Evolutionary conservation across 2,797 vertebrate species (phyloP).

Genomic region (Sebastes kiyomatsui): DNA sequence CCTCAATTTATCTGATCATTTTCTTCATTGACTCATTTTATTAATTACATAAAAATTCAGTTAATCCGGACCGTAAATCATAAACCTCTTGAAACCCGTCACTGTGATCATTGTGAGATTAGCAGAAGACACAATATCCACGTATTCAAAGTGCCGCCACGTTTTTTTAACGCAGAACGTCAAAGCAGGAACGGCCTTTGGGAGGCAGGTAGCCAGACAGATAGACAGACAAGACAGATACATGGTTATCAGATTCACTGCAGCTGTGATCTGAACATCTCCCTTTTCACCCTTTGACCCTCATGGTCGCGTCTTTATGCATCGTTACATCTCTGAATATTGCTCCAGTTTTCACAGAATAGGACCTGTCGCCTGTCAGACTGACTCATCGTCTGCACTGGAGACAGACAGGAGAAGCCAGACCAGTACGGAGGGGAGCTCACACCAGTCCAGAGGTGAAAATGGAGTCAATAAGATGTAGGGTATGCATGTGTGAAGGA

Average conservation of each 20-base stretch:
- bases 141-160: slow-evolving; percentile 10
- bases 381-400: slow-evolving; percentile 44
- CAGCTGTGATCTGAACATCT: slow-evolving; percentile 71
- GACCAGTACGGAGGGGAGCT: slow-evolving; percentile 32
- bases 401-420: slow-evolving; percentile 48
- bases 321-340: slow-evolving; percentile 67
- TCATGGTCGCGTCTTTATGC: slow-evolving; percentile 65
- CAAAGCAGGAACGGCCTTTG: slow-evolving; percentile 66
- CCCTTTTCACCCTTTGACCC: slow-evolving; percentile 63
- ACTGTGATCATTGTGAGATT: slow-evolving; percentile 16
- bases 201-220: slow-evolving; percentile 57
- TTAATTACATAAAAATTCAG: slow-evolving; percentile 1
- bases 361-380: slow-evolving; percentile 43
- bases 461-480: slow-evolving; percentile 77
- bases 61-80: background rate
- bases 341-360: slow-evolving; percentile 71
- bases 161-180: slow-evolving; percentile 2
- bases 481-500: slow-evolving; percentile 67
- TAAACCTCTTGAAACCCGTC: slow-evolving; percentile 27
- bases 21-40: background rate
- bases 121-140: slow-evolving; percentile 27
- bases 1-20: background rate
- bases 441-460: slow-evolving; percentile 60
- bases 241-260: slow-evolving; percentile 71
- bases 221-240: slow-evolving; percentile 62